Conservation (phyloP, 2,797 vertebrate genomes). For the Lacerta agilis region DNA sequence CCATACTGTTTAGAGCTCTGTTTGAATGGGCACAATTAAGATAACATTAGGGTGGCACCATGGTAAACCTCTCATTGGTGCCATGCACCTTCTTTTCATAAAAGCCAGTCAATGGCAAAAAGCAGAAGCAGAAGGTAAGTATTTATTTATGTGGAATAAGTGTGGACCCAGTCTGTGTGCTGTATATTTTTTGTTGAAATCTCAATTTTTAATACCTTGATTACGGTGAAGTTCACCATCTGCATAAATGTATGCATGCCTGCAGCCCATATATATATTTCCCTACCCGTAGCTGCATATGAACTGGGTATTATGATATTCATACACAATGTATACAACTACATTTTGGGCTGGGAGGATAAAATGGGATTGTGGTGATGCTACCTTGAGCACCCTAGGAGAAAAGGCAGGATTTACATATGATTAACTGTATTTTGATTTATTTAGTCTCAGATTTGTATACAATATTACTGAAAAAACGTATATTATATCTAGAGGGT, state of each 20-base stretch:
- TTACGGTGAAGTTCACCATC: not conserved
- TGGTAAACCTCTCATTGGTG: not conserved
- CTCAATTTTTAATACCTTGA: not conserved
- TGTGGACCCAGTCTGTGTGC: not conserved
- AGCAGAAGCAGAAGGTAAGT: not conserved
- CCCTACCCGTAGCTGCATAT: not conserved
- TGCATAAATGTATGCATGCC: not conserved
- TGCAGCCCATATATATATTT: not conserved
- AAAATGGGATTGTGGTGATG: no score
- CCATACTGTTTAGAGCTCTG: no score
- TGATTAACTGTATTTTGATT: not conserved
- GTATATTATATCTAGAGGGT: no score
- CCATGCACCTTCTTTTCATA: not conserved
- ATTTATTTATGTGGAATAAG: not conserved
- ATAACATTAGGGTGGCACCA: not conserved
- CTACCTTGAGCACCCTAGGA: no score
- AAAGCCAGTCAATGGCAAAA: not conserved
- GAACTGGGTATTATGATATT: not conserved
- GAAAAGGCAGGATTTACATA: no score
- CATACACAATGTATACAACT: not conserved
- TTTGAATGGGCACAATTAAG: no score
- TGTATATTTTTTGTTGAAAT: not conserved
- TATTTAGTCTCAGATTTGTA: not conserved
- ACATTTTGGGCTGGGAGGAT: not conserved
- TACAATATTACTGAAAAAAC: not conserved